Evolutionary conservation across 2,113 vertebrate genomes (phyloP).

Genomic region (Nibea albiflora): DNA sequence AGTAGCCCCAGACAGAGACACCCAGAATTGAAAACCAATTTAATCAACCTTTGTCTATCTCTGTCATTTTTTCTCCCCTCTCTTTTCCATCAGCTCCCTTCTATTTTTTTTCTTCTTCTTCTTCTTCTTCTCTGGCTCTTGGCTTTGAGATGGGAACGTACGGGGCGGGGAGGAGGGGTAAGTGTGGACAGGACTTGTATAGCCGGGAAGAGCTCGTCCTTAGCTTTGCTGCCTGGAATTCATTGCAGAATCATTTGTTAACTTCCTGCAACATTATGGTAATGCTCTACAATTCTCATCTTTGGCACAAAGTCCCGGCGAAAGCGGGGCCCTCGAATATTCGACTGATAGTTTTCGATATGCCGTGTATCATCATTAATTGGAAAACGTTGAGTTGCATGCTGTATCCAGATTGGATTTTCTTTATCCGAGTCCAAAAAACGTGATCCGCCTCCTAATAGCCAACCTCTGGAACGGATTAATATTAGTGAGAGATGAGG

Average conservation of each 20-base stretch:
- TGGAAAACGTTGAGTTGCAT: slow-evolving; percentile 56
- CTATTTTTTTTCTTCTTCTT: not conserved
- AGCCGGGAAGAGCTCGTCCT: slow-evolving; percentile 62
- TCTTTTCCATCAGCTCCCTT: slow-evolving; percentile 54
- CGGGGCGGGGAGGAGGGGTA: not conserved
- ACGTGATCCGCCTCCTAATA: slow-evolving; percentile 58
- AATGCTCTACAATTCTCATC: slow-evolving; percentile 54
- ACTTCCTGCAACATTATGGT: slow-evolving; percentile 60
- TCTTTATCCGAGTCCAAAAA: slow-evolving; percentile 55
- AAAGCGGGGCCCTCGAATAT: slow-evolving; percentile 28
- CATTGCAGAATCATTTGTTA: slow-evolving; percentile 69
- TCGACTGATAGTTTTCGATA: slow-evolving; percentile 51
- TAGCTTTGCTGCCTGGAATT: slow-evolving; percentile 67
- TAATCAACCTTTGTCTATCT: slow-evolving; percentile 81
- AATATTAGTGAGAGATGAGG: slow-evolving; percentile 59
- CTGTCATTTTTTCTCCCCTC: slow-evolving; percentile 68
- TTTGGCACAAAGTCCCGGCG: slow-evolving; percentile 56
- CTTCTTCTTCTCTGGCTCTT: slow-evolving; percentile 36
- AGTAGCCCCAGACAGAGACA: slow-evolving; percentile 72
- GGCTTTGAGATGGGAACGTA: slow-evolving; percentile 20
- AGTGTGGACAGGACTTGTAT: slow-evolving; percentile 54
- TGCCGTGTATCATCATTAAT: slow-evolving; percentile 63
- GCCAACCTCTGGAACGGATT: slow-evolving; percentile 63
- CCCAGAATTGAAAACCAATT: slow-evolving; percentile 81
- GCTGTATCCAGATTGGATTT: slow-evolving; percentile 64